phyloP scores from a whole-genome alignment of 2,113 vertebrate genomes.

The Forbesichthys agassizii region DNA sequence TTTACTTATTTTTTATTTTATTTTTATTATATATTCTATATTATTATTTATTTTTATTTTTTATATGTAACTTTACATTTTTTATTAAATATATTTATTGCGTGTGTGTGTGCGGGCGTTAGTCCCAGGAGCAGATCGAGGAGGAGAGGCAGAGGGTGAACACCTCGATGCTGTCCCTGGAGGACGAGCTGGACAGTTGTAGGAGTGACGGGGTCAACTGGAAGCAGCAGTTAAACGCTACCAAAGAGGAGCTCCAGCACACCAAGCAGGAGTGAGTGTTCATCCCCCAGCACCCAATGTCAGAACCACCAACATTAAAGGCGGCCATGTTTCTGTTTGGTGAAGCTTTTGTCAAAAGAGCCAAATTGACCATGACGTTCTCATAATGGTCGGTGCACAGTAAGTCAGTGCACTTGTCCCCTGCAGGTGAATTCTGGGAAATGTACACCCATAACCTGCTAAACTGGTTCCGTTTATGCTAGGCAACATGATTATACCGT shows the following conservation, averaged over 20 bases:
- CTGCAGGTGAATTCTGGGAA: too few relatives aligned
- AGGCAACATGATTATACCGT: too few relatives aligned
- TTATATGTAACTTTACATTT: background rate
- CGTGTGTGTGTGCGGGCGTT: background rate
- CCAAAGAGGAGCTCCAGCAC: slow-evolving; percentile 77
- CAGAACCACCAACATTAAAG: background rate
- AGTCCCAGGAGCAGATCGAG: slow-evolving; percentile 87
- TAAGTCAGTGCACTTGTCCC: too few relatives aligned
- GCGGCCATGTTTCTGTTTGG: too few relatives aligned
- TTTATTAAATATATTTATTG: background rate
- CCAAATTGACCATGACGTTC: too few relatives aligned
- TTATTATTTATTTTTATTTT: background rate
- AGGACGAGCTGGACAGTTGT: slow-evolving; percentile 85
- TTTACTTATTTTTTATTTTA: background rate
- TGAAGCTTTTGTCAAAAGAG: too few relatives aligned
- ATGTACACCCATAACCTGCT: too few relatives aligned
- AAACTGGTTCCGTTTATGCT: too few relatives aligned
- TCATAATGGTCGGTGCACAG: too few relatives aligned
- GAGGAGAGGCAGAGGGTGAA: slow-evolving; percentile 86
- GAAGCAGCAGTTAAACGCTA: slow-evolving; percentile 82
- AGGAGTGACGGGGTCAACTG: slow-evolving; percentile 80
- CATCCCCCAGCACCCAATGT: background rate
- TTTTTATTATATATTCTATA: background rate
- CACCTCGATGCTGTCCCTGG: slow-evolving; percentile 78
- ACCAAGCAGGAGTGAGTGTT: slow-evolving; percentile 83